Evolutionary conservation across 2,113 vertebrate genomes (phyloP).

Genomic region (Galeopterus variegatus): DNA sequence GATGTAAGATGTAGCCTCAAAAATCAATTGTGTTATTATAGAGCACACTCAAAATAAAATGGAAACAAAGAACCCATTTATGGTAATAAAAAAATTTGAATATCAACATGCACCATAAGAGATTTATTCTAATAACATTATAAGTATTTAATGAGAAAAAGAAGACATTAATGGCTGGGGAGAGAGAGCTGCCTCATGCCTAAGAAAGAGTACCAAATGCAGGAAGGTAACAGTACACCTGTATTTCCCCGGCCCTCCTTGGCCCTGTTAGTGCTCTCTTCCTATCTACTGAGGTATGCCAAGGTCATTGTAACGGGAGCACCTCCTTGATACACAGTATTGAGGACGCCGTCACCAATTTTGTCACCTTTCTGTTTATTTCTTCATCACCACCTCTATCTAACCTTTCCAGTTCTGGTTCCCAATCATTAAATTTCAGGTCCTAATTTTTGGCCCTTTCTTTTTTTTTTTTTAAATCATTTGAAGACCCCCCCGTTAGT

Average conservation of each 20-base stretch:
- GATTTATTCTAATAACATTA: slow-evolving; percentile 72
- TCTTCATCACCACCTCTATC: not conserved
- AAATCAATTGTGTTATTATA: slow-evolving; percentile 60
- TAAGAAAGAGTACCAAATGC: not conserved
- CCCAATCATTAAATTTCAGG: not conserved
- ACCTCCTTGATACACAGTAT: not conserved
- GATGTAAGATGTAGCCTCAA: slow-evolving; percentile 50
- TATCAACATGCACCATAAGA: slow-evolving; percentile 40
- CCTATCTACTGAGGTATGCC: not conserved
- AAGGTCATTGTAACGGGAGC: fast-evolving
- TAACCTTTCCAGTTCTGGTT: not conserved
- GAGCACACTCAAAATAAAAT: slow-evolving; percentile 55
- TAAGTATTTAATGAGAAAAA: slow-evolving; percentile 68
- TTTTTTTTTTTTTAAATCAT: not conserved
- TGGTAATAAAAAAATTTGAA: slow-evolving; percentile 70
- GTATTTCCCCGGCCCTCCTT: not conserved
- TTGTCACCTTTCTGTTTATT: not conserved
- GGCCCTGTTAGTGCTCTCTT: fast-evolving
- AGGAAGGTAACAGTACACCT: not conserved
- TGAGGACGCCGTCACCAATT: not conserved
- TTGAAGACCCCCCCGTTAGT: not conserved
- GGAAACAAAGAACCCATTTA: slow-evolving; percentile 64
- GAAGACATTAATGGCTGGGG: slow-evolving; percentile 22
- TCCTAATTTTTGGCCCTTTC: not conserved
- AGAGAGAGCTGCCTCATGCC: not conserved